Percentiles rank a stretch among this genome's conserved stretches.
Evolutionary conservation across 2,797 vertebrate species (phyloP).

Genomic region (Yasuhikotakia modesta): DNA sequence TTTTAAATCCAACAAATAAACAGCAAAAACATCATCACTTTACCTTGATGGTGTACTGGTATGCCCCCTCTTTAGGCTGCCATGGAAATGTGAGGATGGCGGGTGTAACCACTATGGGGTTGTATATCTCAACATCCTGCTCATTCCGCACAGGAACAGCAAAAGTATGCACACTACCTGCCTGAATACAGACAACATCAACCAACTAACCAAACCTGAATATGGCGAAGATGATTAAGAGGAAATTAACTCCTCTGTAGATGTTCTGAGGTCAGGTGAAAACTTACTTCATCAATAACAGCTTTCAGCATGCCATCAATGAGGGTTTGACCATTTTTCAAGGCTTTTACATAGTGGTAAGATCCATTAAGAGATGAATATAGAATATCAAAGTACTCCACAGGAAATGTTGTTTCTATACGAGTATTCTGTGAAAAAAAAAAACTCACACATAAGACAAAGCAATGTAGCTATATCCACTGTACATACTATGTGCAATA

Average conservation of each 20-base stretch:
- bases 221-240: conserved; percentile 2
- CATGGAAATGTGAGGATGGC: conserved; percentile 92
- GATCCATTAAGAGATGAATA: conserved; percentile 90
- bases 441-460: not conserved
- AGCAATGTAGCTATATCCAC: not conserved
- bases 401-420: conserved; percentile 79
- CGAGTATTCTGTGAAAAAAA: conserved; percentile 82
- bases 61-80: conserved; percentile 90
- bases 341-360: conserved; percentile 81
- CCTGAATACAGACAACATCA: conserved; percentile 70
- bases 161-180: conserved; percentile 79
- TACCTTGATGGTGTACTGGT: conserved; percentile 93
- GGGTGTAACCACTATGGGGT: conserved; percentile 87
- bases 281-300: conserved; percentile 84
- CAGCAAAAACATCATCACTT: not conserved
- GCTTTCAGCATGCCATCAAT: conserved; percentile 83
- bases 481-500: not conserved
- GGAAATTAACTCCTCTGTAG: not conserved
- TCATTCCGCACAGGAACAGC: conserved; percentile 84
- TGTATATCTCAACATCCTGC: conserved; percentile 93
- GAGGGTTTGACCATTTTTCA: conserved; percentile 81
- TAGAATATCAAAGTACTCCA: conserved; percentile 84
- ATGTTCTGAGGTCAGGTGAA: not conserved
- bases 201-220: not conserved
- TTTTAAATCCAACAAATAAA: no score